Conservation (phyloP, 2,797 vertebrate genomes). For the Pygocentrus nattereri region DNA sequence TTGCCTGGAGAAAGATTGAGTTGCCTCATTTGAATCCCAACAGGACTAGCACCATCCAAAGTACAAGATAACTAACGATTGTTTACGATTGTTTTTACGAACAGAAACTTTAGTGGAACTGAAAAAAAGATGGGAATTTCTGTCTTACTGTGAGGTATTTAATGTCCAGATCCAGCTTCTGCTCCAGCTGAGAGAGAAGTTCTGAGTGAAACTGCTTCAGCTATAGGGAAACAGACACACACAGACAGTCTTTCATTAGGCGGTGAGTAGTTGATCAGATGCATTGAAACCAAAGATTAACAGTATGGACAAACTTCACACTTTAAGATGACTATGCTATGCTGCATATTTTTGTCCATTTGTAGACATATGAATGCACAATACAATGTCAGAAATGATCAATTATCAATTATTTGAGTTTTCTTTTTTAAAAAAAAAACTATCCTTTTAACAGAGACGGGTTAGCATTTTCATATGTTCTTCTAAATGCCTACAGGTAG, state of each 20-base stretch:
- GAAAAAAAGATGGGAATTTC: slow-evolving; percentile 3
- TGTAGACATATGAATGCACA: background rate
- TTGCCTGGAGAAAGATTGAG: slow-evolving; percentile 73
- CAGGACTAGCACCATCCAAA: background rate
- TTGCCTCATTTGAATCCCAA: background rate
- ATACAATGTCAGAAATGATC: background rate
- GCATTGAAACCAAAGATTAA: background rate
- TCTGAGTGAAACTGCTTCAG: slow-evolving; percentile 87
- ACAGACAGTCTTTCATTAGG: background rate
- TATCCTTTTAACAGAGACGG: no score
- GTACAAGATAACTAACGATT: background rate
- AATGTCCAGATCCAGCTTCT: slow-evolving; percentile 87
- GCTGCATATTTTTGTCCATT: background rate
- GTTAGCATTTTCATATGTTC: no score
- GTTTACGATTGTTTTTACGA: background rate
- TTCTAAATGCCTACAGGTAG: no score
- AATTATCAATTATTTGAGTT: no score
- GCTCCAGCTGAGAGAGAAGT: slow-evolving; percentile 85
- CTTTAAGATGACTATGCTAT: background rate
- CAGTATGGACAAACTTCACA: background rate
- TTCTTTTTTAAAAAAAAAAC: no score
- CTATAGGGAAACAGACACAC: slow-evolving; percentile 64
- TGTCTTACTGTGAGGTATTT: slow-evolving; percentile 86
- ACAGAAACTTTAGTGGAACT: background rate
- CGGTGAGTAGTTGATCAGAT: background rate